These are phyloP conservation scores for Pseudopipra pipra DNA, from an alignment of 2,113 vertebrate species.

Conservation along the genomic window DNA sequence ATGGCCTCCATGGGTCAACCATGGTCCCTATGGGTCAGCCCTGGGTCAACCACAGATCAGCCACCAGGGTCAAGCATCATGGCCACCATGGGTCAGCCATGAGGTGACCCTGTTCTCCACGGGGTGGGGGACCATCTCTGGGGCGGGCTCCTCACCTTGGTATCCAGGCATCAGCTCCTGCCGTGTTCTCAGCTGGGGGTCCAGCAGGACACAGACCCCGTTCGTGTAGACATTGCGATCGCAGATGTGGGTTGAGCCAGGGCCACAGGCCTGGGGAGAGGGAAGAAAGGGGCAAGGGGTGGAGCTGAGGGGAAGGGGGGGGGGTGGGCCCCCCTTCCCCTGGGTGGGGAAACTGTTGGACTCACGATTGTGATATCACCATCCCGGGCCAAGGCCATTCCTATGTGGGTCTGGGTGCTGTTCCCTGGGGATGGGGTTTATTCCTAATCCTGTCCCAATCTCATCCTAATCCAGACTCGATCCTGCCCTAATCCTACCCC, in stretches of 20 bases:
- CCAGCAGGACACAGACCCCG: neutral
- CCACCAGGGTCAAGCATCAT: neutral
- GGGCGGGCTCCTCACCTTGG: neutral
- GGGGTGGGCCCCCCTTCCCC: too few relatives aligned
- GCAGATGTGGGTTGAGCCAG: neutral
- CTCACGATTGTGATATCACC: neutral
- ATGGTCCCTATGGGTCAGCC: neutral
- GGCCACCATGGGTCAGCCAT: neutral
- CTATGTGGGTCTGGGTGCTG: neutral
- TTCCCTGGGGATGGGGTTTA: neutral
- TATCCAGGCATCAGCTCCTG: neutral
- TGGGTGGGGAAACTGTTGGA: neutral
- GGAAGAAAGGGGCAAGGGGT: neutral
- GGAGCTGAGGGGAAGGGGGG: neutral
- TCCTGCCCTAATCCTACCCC: neutral
- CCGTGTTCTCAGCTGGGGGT: neutral
- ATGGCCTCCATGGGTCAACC: neutral
- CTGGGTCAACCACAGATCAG: neutral
- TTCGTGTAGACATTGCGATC: neutral
- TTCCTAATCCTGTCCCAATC: neutral
- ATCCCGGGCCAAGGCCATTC: neutral
- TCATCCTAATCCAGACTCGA: neutral
- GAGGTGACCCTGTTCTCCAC: neutral
- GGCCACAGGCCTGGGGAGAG: neutral
- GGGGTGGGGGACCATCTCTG: neutral